A percentile compares a stretch with the other conserved stretches of the same genome.
Evolutionary conservation across 2,113 vertebrate species (phyloP).

Genomic region (Paradisaea rubra): DNA sequence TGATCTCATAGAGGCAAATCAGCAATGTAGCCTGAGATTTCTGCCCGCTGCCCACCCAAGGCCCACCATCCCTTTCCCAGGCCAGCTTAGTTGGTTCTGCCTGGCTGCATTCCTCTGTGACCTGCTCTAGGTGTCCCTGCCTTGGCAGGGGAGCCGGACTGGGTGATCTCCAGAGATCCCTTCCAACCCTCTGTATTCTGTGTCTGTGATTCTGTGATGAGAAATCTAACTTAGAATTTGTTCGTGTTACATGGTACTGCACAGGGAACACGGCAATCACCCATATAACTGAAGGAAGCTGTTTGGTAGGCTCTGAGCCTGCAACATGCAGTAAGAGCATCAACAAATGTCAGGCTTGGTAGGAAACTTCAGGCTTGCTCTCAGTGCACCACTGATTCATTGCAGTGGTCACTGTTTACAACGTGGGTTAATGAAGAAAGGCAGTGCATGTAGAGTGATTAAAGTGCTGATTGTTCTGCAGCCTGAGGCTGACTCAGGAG

Average conservation of each 20-base stretch:
- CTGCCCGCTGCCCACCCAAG: not conserved
- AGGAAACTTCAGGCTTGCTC: not conserved
- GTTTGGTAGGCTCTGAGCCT: not conserved
- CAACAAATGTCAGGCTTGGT: not conserved
- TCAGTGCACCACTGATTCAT: not conserved
- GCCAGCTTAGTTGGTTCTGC: not conserved
- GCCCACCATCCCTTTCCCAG: not conserved
- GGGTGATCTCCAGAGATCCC: not conserved
- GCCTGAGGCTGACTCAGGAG: not conserved
- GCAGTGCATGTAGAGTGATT: not conserved
- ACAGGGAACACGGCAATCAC: not conserved
- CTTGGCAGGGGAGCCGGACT: not conserved
- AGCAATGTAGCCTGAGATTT: not conserved
- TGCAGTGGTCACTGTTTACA: not conserved
- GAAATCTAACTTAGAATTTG: not conserved
- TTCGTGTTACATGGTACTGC: fast-evolving
- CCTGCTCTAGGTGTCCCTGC: not conserved
- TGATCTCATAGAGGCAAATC: not conserved
- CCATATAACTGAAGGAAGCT: not conserved
- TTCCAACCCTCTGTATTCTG: not conserved
- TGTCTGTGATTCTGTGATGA: not conserved
- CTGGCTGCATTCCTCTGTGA: not conserved
- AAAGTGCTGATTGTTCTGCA: not conserved
- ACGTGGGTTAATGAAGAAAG: not conserved
- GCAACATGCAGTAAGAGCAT: not conserved